These are phyloP conservation scores for Indicator maculatus DNA, from an alignment of 2,113 vertebrate species.

Conservation along the genomic window DNA sequence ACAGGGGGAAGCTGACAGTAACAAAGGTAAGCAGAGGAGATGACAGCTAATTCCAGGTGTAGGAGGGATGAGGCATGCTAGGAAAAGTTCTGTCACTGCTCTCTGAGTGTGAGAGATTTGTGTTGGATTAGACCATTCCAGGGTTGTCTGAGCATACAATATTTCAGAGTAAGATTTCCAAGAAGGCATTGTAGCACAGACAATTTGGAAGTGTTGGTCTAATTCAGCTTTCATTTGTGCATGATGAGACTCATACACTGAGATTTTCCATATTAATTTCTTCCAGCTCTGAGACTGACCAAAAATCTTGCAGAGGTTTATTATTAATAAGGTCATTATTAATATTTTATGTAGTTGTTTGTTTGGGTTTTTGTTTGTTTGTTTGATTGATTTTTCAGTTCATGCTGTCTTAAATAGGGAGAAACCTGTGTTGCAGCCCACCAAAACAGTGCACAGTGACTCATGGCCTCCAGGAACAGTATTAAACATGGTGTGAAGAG, in stretches of 20 bases:
- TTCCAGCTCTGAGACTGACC: not conserved
- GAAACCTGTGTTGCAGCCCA: not conserved
- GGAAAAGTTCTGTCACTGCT: not conserved
- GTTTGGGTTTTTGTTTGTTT: too few species aligned
- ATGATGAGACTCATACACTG: not conserved
- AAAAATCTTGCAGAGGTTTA: not conserved
- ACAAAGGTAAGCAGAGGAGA: not conserved
- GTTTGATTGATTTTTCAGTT: not conserved
- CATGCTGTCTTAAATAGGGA: not conserved
- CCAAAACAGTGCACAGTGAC: not conserved
- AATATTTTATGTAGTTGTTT: not conserved
- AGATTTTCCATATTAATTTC: not conserved
- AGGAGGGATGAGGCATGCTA: not conserved
- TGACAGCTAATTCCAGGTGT: not conserved
- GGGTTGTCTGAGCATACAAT: not conserved
- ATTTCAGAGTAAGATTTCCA: not conserved
- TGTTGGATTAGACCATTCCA: not conserved
- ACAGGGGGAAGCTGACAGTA: not conserved
- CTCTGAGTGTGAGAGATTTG: not conserved
- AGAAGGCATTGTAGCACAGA: rapidly evolving
- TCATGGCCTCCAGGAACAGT: not conserved
- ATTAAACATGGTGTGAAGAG: not conserved
- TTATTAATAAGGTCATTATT: too few species aligned
- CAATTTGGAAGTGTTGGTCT: not conserved
- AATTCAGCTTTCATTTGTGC: not conserved